Evolutionary conservation across 30 jellyfish, hydroid and myxozoan species (phyloP).

Genomic region (Pelagia noctiluca): DNA sequence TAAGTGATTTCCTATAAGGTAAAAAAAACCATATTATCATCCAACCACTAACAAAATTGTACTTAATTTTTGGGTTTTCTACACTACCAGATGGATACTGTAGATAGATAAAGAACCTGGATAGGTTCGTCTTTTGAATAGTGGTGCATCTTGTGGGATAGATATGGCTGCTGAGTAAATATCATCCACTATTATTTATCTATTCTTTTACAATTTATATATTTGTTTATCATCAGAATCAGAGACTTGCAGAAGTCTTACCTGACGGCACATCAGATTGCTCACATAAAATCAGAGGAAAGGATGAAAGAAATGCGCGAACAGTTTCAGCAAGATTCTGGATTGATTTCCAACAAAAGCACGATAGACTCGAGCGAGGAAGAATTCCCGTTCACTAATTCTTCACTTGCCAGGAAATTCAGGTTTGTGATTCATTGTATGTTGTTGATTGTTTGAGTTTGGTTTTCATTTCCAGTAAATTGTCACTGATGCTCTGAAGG

Average conservation of each 20-base stretch:
- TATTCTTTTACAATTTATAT: background rate
- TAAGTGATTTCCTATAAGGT: no score
- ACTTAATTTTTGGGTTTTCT: no score
- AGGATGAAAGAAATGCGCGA: slow-evolving; percentile 42
- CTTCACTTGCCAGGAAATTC: slow-evolving; percentile 47
- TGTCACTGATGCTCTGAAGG: no score
- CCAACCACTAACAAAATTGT: no score
- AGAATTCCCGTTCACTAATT: slow-evolving; percentile 52
- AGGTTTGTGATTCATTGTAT: slow-evolving; percentile 17
- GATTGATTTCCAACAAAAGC: slow-evolving; percentile 17
- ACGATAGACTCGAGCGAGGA: slow-evolving; percentile 22
- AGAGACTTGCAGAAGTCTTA: slow-evolving; percentile 13
- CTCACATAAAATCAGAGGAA: slow-evolving; percentile 67
- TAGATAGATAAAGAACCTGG: no score
- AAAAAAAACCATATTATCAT: no score
- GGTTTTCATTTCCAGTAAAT: no score
- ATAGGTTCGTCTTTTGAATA: no score
- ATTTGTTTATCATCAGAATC: slow-evolving; percentile 21
- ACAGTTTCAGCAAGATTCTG: slow-evolving; percentile 37
- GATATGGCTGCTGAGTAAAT: slow-evolving; percentile 20
- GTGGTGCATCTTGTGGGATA: no score
- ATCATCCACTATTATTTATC: background rate
- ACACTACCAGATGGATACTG: no score
- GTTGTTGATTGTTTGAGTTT: no score
- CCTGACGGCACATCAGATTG: slow-evolving; percentile 71